phyloP scores from a whole-genome alignment of 2,113 vertebrate species.

The Vanacampus margaritifer region DNA sequence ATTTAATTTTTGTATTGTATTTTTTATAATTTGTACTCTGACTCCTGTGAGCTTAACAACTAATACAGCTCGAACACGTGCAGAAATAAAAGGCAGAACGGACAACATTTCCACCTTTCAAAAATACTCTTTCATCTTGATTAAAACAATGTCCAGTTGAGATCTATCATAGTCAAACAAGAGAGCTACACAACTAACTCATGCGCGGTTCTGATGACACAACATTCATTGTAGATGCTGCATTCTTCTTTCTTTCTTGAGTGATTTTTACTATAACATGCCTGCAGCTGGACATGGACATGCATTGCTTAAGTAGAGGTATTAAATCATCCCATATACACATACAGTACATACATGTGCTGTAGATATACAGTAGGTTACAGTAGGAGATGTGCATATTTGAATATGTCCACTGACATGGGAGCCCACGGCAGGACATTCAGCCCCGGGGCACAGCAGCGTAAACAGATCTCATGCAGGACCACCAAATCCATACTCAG shows the following conservation, averaged over 20 bases:
- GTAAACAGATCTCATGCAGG: constrained; percentile 53
- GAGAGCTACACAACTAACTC: constrained; percentile 14
- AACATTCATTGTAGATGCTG: constrained; percentile 15
- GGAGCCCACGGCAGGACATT: constrained; percentile 65
- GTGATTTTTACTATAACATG: constrained; percentile 26
- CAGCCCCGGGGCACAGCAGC: constrained; percentile 61
- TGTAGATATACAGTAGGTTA: constrained; percentile 25
- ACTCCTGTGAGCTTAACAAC: neutral
- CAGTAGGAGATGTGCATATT: constrained; percentile 23
- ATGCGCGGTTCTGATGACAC: constrained; percentile 4
- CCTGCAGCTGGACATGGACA: constrained; percentile 38
- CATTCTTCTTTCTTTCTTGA: constrained; percentile 27
- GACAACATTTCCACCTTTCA: constrained; percentile 17
- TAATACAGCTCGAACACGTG: neutral
- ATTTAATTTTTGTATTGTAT: too few species aligned
- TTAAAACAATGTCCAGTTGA: neutral
- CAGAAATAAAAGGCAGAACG: neutral
- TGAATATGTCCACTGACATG: constrained; percentile 52
- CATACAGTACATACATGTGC: too few species aligned
- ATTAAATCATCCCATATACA: too few species aligned
- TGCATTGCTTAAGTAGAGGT: constrained; percentile 12
- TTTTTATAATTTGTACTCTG: constrained; percentile 4
- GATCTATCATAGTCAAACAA: constrained; percentile 14
- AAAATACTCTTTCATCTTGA: neutral
- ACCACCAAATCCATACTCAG: constrained; percentile 67